phyloP scores from a whole-genome alignment of 1,140 invertebrate genomes.

The Diorhabda sublineata region DNA sequence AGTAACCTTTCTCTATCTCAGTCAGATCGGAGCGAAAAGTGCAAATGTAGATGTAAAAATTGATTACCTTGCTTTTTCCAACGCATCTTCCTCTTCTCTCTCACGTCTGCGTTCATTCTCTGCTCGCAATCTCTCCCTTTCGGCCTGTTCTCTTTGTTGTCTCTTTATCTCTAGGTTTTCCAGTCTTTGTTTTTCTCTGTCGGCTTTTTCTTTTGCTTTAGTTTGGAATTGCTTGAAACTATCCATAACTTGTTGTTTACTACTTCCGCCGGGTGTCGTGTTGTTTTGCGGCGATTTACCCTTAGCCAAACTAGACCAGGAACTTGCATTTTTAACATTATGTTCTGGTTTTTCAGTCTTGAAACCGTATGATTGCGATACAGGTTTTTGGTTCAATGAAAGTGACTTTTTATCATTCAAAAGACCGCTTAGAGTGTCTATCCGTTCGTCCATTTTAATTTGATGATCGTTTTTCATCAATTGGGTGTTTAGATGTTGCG shows the following conservation, averaged over 20 bases:
- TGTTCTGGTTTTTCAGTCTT: conserved; percentile 55
- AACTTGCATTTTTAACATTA: conserved; percentile 81
- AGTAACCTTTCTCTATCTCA: too few species aligned
- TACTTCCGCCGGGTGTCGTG: conserved; percentile 49
- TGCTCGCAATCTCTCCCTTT: conserved; percentile 71
- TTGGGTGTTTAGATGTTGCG: conserved; percentile 40
- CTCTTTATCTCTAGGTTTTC: conserved; percentile 77
- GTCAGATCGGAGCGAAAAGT: too few species aligned
- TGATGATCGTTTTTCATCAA: conserved; percentile 41
- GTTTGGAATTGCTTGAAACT: conserved; percentile 84
- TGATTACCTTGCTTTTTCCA: conserved; percentile 63
- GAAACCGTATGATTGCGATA: conserved; percentile 33
- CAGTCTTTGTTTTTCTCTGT: conserved; percentile 77
- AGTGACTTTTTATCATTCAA: conserved; percentile 26
- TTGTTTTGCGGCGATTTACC: conserved; percentile 68
- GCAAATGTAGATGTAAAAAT: not conserved
- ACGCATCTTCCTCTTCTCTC: conserved; percentile 73
- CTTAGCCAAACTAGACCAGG: conserved; percentile 90
- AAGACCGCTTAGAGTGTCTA: conserved; percentile 3
- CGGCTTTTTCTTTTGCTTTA: conserved; percentile 90
- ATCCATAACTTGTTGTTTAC: conserved; percentile 61
- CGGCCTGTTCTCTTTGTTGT: conserved; percentile 77
- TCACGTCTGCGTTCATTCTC: conserved; percentile 75
- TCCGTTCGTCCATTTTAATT: conserved; percentile 24
- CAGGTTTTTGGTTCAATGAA: conserved; percentile 45